These are phyloP conservation scores for Synodontis membranacea DNA, from an alignment of 2,113 vertebrate genomes.

Conservation along the genomic window DNA sequence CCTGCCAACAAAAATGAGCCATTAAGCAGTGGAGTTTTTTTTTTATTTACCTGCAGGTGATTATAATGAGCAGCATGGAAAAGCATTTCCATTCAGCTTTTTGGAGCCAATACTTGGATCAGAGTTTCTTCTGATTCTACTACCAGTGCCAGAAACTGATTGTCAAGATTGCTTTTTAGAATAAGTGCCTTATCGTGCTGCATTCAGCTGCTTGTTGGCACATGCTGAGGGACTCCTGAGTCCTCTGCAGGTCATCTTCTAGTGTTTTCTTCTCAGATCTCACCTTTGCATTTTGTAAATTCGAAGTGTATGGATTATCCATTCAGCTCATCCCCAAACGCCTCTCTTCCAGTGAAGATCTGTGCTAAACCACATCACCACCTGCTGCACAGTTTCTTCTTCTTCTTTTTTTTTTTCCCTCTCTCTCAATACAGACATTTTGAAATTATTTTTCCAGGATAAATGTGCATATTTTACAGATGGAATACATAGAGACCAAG, in stretches of 20 bases:
- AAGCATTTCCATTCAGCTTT: not conserved
- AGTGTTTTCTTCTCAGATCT: conserved; percentile 81
- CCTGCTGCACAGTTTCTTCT: not conserved
- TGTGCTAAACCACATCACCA: not conserved
- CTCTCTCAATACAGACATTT: not conserved
- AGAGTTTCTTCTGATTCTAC: conserved; percentile 72
- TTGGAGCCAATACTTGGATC: not conserved
- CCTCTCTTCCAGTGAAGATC: not conserved
- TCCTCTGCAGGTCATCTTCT: conserved; percentile 81
- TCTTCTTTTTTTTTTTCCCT: not conserved
- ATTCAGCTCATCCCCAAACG: not conserved
- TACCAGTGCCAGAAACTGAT: conserved; percentile 83
- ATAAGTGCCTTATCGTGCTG: conserved; percentile 77
- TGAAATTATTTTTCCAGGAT: not conserved
- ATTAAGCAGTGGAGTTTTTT: not conserved
- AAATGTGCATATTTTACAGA: not conserved
- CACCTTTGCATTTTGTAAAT: conserved; percentile 78
- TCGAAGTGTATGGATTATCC: conserved; percentile 61
- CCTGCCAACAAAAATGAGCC: not conserved
- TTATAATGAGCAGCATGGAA: not conserved
- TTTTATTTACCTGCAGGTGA: not conserved
- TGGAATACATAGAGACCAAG: not conserved
- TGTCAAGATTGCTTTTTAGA: conserved; percentile 81
- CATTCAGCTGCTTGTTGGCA: conserved; percentile 74
- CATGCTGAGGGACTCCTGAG: conserved; percentile 82